phyloP scores from a whole-genome alignment of 2,113 vertebrate genomes.

The Labeo catla region DNA sequence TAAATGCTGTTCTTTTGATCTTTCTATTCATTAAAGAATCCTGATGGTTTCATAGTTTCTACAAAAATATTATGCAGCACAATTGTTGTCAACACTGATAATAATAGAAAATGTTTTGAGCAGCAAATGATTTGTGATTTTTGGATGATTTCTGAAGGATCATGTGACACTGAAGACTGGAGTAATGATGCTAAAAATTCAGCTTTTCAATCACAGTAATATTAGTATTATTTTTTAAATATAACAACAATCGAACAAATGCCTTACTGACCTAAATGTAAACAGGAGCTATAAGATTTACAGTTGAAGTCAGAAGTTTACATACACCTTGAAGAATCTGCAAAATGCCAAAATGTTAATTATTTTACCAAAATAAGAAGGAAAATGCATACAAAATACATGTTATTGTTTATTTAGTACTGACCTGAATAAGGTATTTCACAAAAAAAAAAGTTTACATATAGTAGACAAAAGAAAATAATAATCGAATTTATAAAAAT shows the following conservation, averaged over 20 bases:
- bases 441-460: too few species aligned
- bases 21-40: not conserved
- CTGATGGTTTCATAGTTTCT: not conserved
- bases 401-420: too few species aligned
- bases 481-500: too few species aligned
- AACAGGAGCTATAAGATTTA: not conserved
- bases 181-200: not conserved
- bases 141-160: not conserved
- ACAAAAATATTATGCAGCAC: not conserved
- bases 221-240: too few species aligned
- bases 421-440: too few species aligned
- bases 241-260: not conserved
- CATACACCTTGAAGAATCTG: too few species aligned
- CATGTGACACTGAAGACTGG: not conserved
- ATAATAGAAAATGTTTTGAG: not conserved
- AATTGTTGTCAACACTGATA: not conserved
- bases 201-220: not conserved
- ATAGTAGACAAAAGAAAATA: too few species aligned
- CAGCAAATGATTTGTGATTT: not conserved
- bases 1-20: not conserved
- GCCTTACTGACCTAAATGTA: not conserved
- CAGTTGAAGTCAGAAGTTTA: too few species aligned
- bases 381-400: too few species aligned
- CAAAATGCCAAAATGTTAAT: too few species aligned
- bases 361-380: too few species aligned